Evolutionary conservation across 2,888 invertebrate species (phyloP), one percentile per base, ranked within the genome.

Genomic region (Tipula confusa): DNA sequence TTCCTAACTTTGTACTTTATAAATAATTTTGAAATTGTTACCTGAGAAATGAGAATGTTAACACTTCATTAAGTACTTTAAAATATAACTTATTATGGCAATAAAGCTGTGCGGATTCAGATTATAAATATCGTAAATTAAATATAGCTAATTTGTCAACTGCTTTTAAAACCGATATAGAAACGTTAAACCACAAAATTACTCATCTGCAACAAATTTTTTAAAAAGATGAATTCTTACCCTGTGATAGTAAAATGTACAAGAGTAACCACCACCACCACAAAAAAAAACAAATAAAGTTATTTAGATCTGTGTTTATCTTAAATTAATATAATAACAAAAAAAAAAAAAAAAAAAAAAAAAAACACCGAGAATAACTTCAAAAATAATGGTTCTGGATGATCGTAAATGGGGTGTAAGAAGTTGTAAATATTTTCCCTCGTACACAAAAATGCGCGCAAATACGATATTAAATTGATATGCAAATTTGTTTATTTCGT

Each of bases 381-480:
- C 7, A 64, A 64, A 64, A 64, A 64, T 64, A 64, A 64, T 64
- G 64, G 64, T 64, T 64, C 9, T 24, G 64, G 64, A 64, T 64
- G 18, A 64, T 64, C 64, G 64, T 64, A 64, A 64, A 64, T 64
- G 64, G 64, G 64, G 64, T 64, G 64, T 64, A 64, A 64, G 64
- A 64, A 64, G 64, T 64, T 64, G 64, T 64, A 64, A 64, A 64
- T 64, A 64, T 24, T 64, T 64, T 64, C 64, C 24, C 64, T 24
- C 64, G 31, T 15, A 43, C 5, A 43, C 15, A 11, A 33, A 3
- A 9, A 33, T 15, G 43, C 7, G 15, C 24, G 64, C 11, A 64
- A 64, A 64, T 24, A 9, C 3, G 64, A 64, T 64, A 64, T 64
- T 64, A 64, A 64, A 64, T 64, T 64, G 64, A 64, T 24, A 64